Percentiles rank a stretch among this genome's conserved stretches.
Conservation (phyloP, 2,797 vertebrate genomes). For the Novumbra hubbsi region DNA sequence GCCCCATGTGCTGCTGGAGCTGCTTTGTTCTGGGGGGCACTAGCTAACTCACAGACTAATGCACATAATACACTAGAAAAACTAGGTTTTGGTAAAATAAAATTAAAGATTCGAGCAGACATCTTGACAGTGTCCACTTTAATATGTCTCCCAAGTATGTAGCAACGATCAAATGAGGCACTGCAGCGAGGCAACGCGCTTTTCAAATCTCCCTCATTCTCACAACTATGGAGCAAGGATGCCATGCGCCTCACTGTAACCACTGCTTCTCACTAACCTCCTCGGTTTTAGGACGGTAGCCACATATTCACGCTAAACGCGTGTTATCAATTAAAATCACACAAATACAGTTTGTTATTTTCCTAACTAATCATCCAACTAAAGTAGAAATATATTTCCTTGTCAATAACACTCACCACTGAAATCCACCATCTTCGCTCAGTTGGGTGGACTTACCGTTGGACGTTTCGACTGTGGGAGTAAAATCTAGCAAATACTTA, state of each 20-base stretch:
- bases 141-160: no score
- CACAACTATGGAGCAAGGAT: conserved; percentile 77
- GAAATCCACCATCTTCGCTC: conserved; percentile 89
- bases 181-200: conserved; percentile 60
- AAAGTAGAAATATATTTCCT: conserved; percentile 76
- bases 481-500: conserved; percentile 61
- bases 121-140: no score
- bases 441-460: conserved; percentile 72
- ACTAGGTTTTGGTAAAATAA: conserved; percentile 40
- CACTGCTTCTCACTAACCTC: conserved; percentile 70
- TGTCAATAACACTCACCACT: conserved; percentile 82
- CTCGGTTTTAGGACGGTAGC: conserved; percentile 27
- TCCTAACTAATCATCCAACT: conserved; percentile 11
- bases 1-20: conserved; percentile 84
- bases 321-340: conserved; percentile 22
- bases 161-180: conserved; percentile 32
- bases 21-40: conserved; percentile 90
- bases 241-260: conserved; percentile 81
- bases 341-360: neutral
- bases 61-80: conserved; percentile 58
- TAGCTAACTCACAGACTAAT: conserved; percentile 80
- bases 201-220: conserved; percentile 95
- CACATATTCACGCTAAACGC: neutral
- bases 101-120: conserved; percentile 11
- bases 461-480: conserved; percentile 63